Base-by-base conservation (phyloP, 2,797 vertebrate species). In the Rhinichthys osculus region DNA sequence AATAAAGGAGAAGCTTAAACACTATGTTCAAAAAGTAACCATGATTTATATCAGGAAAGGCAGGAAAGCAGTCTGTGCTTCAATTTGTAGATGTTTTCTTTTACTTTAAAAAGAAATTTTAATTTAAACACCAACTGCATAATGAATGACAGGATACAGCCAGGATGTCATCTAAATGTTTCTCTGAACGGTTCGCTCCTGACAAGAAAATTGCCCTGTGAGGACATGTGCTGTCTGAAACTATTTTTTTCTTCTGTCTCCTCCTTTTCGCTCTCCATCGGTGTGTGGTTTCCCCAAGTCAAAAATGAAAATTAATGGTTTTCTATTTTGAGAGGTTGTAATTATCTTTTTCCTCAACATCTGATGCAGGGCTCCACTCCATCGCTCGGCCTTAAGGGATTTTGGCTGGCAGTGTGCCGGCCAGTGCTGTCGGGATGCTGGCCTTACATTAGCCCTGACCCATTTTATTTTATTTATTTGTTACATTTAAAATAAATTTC, bases 311-410 rank as follows among this genome's bases (percentile, higher is more conserved):
- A 87, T 82, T 30, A 82, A 80, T 82, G 85, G 85, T 83, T 88
- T 88, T 88, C 89, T 88, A 87, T 87, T 90, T 85, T 87, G 83
- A 88, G 89, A 81, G 80, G 78, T 72, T 64, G 30, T 85, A 90
- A 90, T 88, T 85, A 87, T 89, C 69, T 88, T 82, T 88, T 87
- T 84, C 84, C 30, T 73, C 67, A 85, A 80, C 84, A 85, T 73
- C 54, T 80, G 77, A 80, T 64, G 84, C 67, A n/a, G 69, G 30
- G 77, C 84, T 72, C 3, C 54, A 50, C 69, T 80, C 52, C 69
- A 72, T 42, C 40, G 44, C 54, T 80, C 0, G 4, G 54, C 69
- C 69, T 73, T 80, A 54, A 30, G 69, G 47, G 50, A 71, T 33
- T 67, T 33, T 30, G 67, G 9, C 19, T 66, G 59, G 27, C 59